Percentiles rank a stretch among this genome's conserved stretches.
These are phyloP conservation scores for Liparis tanakae DNA, from an alignment of 2,797 vertebrate genomes.

Conservation along the genomic window DNA sequence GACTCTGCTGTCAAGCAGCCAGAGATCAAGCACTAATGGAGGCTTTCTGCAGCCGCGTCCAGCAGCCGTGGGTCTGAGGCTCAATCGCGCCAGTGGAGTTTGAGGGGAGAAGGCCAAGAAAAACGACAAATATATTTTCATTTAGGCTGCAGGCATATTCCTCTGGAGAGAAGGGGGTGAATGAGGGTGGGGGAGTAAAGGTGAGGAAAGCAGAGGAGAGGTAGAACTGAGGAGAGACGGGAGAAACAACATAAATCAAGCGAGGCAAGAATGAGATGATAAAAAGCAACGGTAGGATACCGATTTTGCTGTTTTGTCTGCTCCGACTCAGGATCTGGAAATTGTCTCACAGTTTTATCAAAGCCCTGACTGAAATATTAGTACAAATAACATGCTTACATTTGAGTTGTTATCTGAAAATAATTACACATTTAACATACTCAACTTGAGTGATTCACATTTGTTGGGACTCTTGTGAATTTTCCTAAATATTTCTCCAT, in stretches of 20 bases:
- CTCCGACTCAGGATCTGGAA: conserved; percentile 59
- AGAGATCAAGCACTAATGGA: conserved; percentile 80
- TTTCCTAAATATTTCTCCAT: conserved; percentile 35
- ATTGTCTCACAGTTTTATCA: conserved; percentile 66
- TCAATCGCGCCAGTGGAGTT: conserved; percentile 69
- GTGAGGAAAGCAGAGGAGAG: conserved; percentile 58
- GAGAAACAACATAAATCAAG: conserved; percentile 45
- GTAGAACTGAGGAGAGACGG: conserved; percentile 46
- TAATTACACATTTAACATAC: conserved; percentile 38
- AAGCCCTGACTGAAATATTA: conserved; percentile 47
- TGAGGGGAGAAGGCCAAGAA: conserved; percentile 65
- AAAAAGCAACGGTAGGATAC: conserved; percentile 22
- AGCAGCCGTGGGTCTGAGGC: conserved; percentile 65
- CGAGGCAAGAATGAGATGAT: conserved; percentile 34
- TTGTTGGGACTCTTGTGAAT: conserved; percentile 16
- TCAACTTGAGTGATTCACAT: conserved; percentile 22
- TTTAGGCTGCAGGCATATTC: conserved; percentile 72
- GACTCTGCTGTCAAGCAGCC: conserved; percentile 76
- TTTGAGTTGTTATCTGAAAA: conserved; percentile 59
- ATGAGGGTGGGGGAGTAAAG: conserved; percentile 41
- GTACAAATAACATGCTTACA: conserved; percentile 64
- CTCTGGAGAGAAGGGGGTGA: conserved; percentile 48
- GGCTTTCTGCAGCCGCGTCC: conserved; percentile 72
- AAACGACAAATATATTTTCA: conserved; percentile 82
- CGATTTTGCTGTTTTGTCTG: conserved; percentile 40